phyloP scores from a whole-genome alignment of 37 sponge, comb jelly and placozoan genomes.

The Petrosia ficiformis region DNA sequence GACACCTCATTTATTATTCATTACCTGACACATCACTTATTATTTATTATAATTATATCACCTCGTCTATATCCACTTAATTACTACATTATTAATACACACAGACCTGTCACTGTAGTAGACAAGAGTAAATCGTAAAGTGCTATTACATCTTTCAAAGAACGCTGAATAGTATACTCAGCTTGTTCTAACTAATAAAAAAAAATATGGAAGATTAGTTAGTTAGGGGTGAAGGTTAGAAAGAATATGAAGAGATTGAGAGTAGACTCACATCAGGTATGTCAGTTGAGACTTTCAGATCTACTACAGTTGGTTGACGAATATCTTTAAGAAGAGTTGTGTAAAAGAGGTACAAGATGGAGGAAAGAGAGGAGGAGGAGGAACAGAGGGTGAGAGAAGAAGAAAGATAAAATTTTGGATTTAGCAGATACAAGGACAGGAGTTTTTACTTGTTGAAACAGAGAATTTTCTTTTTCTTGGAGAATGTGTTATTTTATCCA shows the following conservation, averaged over 20 bases:
- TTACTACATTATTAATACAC: too few relatives aligned
- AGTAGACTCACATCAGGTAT: too few relatives aligned
- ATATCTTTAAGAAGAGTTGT: slow-evolving; percentile 3
- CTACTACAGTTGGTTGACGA: too few relatives aligned
- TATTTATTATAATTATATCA: too few relatives aligned
- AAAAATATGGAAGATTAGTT: too few relatives aligned
- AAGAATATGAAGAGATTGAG: too few relatives aligned
- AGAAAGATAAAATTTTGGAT: slow-evolving; percentile 17
- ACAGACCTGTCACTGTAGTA: background rate
- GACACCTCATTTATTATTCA: too few relatives aligned
- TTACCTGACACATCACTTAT: too few relatives aligned
- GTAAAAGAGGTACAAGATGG: slow-evolving; percentile 5
- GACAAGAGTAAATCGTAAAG: slow-evolving; percentile 23
- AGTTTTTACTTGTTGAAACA: background rate
- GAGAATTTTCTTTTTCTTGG: background rate
- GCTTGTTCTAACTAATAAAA: slow-evolving; percentile 39
- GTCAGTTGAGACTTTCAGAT: too few relatives aligned
- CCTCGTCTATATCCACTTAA: too few relatives aligned
- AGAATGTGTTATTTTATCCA: background rate
- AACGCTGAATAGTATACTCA: slow-evolving; percentile 21
- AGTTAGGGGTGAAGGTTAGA: too few relatives aligned
- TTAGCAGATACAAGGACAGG: too few relatives aligned
- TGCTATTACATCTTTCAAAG: slow-evolving; percentile 9
- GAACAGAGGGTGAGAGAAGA: slow-evolving; percentile 6
- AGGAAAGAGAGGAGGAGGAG: slow-evolving; percentile 14